Evolutionary conservation across 1,140 invertebrate species (phyloP), one percentile per base, ranked within the genome.

Genomic region (Helicoverpa armigera): DNA sequence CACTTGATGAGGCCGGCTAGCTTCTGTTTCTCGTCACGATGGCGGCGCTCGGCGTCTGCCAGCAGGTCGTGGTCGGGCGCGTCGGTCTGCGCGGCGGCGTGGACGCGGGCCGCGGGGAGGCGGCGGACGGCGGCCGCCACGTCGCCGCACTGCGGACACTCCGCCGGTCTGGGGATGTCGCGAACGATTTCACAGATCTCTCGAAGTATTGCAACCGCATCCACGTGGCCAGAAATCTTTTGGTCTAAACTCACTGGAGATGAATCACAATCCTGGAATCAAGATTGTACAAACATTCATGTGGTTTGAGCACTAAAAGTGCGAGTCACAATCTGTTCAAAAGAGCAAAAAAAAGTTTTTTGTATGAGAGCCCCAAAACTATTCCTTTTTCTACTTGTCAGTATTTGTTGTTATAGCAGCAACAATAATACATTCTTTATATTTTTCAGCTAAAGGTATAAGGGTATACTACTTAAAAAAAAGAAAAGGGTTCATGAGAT

Each of bases 1-100:
- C 80, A 91, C 91, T 85, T 90, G 29, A 91, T 85, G 1, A 91
- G 77, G 54, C 58, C 77, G 2, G 86, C 82, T 13, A 90, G 84
- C 74, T 88, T 89, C 13, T 81, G 77, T 53, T 87, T 90, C 29
- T 93, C 90, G 0, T 85, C 82, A 3, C 85, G 81, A 18, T 90
- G 84, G 9, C 67, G 81, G 4, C 81, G 80, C 31, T 87, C 81
- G 2, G 74, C 43, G 9, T 82, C 80, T 0, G 35, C 16, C 11
- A 88, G 73, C 60, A 84, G 70, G 53, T 51, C 16, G n/a, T 9
- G 65, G n/a, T 43, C 23, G 13, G 14, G 14, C 18, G 56, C 31
- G 2, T 81, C 83, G 0, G 86, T 83, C 69, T 82, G 83, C n/a
- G 75, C 58, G n/a, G 29, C 56, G 14, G 70, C 76, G 18, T 76